Percentiles rank a stretch among this genome's conserved stretches.
Conservation (phyloP, 2,888 invertebrate genomes). For the Eupithecia dodoneata region DNA sequence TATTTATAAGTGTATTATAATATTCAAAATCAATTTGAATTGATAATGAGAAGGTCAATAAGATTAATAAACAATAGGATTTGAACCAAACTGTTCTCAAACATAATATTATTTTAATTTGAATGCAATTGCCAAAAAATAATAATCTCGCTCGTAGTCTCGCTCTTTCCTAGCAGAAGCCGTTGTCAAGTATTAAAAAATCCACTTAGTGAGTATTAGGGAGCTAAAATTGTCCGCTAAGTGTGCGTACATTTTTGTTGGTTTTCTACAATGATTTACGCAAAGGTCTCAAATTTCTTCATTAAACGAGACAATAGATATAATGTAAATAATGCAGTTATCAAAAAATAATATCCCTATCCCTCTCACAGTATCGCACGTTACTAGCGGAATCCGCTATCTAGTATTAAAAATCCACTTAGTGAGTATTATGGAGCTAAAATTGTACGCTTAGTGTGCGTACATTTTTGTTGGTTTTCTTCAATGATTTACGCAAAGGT, state of each 20-base stretch:
- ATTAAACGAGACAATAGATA: neutral
- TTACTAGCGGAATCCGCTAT: neutral
- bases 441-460: neutral
- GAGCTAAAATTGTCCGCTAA: neutral
- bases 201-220: neutral
- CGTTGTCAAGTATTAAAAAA: neutral
- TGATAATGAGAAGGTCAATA: neutral
- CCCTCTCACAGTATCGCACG: neutral
- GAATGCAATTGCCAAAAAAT: neutral
- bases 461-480: neutral
- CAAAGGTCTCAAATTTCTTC: neutral
- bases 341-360: too few relatives aligned
- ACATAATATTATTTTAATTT: neutral
- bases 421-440: neutral
- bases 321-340: neutral
- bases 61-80: neutral
- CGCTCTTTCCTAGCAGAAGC: neutral
- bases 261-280: conserved; percentile 1
- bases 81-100: neutral
- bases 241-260: neutral
- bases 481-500: conserved; percentile 3
- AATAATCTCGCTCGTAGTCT: neutral
- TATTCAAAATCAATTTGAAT: neutral
- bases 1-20: neutral
- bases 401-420: neutral